phyloP scores from a whole-genome alignment of 2,113 vertebrate species.

The Zosterops hypoxanthus region DNA sequence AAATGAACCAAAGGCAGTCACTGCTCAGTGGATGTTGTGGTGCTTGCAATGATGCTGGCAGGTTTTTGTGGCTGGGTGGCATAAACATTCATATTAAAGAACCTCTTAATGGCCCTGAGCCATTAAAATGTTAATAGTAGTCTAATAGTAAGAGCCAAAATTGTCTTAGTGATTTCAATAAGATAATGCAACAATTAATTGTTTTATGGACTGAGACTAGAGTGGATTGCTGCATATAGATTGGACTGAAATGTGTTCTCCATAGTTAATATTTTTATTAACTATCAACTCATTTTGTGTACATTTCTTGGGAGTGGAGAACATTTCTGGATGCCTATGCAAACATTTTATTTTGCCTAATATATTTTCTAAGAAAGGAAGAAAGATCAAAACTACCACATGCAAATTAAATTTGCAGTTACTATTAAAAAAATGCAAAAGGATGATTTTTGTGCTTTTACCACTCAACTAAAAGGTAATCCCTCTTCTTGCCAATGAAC shows the following conservation, averaged over 20 bases:
- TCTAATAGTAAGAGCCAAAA: background rate
- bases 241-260: background rate
- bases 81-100: background rate
- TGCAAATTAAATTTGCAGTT: background rate
- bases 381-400: background rate
- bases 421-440: background rate
- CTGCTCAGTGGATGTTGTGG: background rate
- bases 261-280: background rate
- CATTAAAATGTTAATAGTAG: background rate
- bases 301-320: background rate
- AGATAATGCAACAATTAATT: background rate
- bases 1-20: background rate
- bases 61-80: background rate
- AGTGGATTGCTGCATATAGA: background rate
- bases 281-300: background rate
- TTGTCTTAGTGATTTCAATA: background rate
- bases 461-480: background rate
- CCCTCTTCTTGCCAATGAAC: background rate
- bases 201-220: background rate
- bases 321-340: background rate
- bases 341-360: background rate
- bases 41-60: background rate
- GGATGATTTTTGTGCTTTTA: background rate
- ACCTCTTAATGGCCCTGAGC: background rate
- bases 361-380: background rate